Base-by-base conservation (phyloP, 2,888 invertebrate species). In the Hypena proboscidalis region DNA sequence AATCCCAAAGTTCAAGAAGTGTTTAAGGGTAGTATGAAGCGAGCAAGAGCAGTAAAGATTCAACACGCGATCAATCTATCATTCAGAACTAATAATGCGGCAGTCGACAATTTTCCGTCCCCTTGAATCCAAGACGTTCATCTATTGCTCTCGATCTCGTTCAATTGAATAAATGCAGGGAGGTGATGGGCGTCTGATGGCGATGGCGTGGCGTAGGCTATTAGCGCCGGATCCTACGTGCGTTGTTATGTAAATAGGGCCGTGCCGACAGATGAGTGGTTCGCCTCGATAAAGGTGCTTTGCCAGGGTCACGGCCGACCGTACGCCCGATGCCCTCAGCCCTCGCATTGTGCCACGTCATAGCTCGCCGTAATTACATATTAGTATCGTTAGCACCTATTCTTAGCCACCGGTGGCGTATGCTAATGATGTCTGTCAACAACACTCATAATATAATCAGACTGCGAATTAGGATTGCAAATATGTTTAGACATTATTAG, bases 151-250 rank as follows among this genome's bases (percentile, higher is more conserved):
- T 79, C 80, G 81, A 83, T 84, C 76, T 74, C 57, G 61, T 75
- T 85, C 85, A 87, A 88, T 87, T 87, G 88, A 84, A 86, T 86
- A 86, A 87, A 84, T 74, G 77, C 74, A 67, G 59, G 61, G 64
- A 59, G 60, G 61, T 63, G 78, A 70, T n/a, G n/a, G n/a, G n/a
- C n/a, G n/a, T n/a, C n/a, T n/a, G n/a, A n/a, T n/a, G n/a, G n/a
- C n/a, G n/a, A n/a, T 77, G 78, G 70, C 71, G 73, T 67, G 63
- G 76, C 69, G 58, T 64, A 72, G 60, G 62, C 64, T 68, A 75
- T 75, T 74, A 74, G 67, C 67, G 66, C 57, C 66, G 67, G 70
- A 69, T 67, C 59, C 66, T 66, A 70, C 67, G 68, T 70, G 74
- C 70, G 73, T 77, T 83, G 82, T 83, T 80, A 82, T 80, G 83